Evolutionary conservation across 2,888 invertebrate genomes (phyloP).

Genomic region (Meliscaeva auricollis): DNA sequence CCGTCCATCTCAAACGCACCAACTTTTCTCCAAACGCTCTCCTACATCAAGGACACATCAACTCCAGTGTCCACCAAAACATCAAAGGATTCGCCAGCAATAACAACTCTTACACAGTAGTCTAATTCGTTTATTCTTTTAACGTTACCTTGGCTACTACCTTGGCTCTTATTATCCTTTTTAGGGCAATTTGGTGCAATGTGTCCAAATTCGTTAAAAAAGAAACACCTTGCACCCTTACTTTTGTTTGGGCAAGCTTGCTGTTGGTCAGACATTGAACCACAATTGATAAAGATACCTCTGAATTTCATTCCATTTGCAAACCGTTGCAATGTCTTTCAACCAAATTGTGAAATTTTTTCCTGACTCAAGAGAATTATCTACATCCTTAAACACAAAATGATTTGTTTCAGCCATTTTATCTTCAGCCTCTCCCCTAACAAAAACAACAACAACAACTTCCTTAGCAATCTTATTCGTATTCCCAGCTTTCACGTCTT

Average conservation of each 20-base stretch:
- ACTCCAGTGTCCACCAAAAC: conserved; percentile 34
- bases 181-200: conserved; percentile 34
- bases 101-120: conserved; percentile 10
- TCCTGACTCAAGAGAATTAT: no score
- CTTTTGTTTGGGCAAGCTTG: conserved; percentile 39
- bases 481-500: no score
- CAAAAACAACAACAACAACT: no score
- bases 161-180: conserved; percentile 7
- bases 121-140: conserved; percentile 28
- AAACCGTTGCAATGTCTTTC: conserved; percentile 37
- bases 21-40: conserved; percentile 31
- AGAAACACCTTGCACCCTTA: conserved; percentile 49
- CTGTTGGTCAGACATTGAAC: conserved; percentile 42
- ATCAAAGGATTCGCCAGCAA: conserved; percentile 21
- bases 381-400: no score
- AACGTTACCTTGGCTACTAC: neutral
- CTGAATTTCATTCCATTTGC: no score
- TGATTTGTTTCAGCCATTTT: no score
- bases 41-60: conserved; percentile 35
- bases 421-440: no score
- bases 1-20: conserved; percentile 25
- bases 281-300: conserved; percentile 36
- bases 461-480: no score
- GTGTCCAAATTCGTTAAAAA: conserved; percentile 52
- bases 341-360: no score